Conservation (phyloP, 2,113 vertebrate genomes). For the Stegastes partitus region DNA sequence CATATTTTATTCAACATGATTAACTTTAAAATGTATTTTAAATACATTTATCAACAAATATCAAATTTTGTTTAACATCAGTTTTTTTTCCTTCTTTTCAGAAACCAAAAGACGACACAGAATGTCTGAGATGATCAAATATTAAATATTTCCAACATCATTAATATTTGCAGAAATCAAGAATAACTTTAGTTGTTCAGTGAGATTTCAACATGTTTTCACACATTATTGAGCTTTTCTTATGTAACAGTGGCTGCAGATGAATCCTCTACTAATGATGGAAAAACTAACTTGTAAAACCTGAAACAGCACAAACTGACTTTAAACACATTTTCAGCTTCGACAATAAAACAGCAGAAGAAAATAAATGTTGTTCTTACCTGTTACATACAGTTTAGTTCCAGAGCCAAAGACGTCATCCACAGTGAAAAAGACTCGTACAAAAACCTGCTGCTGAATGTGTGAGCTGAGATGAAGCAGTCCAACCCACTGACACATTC, state of each 20-base stretch:
- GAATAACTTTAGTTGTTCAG: no score
- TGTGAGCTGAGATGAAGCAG: neutral
- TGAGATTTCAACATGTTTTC: no score
- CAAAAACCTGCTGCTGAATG: slow-evolving; percentile 36
- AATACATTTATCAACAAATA: no score
- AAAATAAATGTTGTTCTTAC: slow-evolving; percentile 26
- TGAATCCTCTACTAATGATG: neutral
- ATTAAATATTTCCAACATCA: no score
- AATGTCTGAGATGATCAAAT: neutral
- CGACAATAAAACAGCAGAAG: neutral
- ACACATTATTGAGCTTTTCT: no score
- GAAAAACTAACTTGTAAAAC: neutral
- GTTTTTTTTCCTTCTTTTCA: no score
- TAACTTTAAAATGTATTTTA: no score
- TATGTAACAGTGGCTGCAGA: no score
- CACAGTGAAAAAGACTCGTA: slow-evolving; percentile 21
- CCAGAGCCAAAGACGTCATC: slow-evolving; percentile 27
- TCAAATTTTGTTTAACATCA: no score
- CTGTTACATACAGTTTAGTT: slow-evolving; percentile 33
- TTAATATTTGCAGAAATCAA: no score
- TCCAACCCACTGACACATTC: neutral
- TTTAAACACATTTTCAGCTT: neutral
- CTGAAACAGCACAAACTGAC: neutral
- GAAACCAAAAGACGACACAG: no score
- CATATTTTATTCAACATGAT: no score